A percentile compares a stretch with the other conserved stretches of the same genome.
Conservation (phyloP, 2,113 vertebrate species). For the Lamprotornis superbus region DNA sequence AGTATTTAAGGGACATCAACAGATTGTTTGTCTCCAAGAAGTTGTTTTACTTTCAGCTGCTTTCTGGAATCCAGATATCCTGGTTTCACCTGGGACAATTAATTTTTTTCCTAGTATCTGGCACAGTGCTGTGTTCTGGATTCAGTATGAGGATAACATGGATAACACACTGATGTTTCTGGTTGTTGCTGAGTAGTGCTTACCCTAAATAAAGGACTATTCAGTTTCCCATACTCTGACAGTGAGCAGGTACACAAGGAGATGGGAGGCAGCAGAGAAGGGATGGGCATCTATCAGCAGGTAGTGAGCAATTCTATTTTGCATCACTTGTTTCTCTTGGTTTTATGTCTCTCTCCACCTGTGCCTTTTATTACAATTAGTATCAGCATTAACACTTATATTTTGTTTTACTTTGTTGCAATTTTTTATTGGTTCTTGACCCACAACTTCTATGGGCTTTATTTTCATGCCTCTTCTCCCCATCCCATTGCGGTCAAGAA, state of each 20-base stretch:
- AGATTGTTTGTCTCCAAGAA: not conserved
- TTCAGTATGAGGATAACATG: not conserved
- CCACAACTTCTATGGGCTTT: not conserved
- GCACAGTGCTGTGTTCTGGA: not conserved
- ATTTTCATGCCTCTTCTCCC: not conserved
- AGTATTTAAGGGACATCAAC: not conserved
- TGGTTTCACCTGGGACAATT: not conserved
- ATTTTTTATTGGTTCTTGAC: fast-evolving
- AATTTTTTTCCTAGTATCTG: not conserved
- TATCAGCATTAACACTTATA: not conserved
- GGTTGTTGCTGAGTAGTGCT: not conserved
- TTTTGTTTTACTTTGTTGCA: not conserved
- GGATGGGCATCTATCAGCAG: not conserved
- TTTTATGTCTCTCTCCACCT: not conserved
- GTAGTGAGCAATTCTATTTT: not conserved
- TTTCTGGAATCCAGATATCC: not conserved
- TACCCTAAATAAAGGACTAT: not conserved
- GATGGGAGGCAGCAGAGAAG: not conserved
- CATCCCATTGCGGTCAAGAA: not conserved
- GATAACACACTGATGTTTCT: not conserved
- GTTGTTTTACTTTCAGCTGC: not conserved
- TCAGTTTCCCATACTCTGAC: not conserved
- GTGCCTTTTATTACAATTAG: not conserved
- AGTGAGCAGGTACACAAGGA: not conserved
- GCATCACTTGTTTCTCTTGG: not conserved